Base-by-base conservation (phyloP, 1,140 invertebrate species). In the Melipona quadrifasciata region DNA sequence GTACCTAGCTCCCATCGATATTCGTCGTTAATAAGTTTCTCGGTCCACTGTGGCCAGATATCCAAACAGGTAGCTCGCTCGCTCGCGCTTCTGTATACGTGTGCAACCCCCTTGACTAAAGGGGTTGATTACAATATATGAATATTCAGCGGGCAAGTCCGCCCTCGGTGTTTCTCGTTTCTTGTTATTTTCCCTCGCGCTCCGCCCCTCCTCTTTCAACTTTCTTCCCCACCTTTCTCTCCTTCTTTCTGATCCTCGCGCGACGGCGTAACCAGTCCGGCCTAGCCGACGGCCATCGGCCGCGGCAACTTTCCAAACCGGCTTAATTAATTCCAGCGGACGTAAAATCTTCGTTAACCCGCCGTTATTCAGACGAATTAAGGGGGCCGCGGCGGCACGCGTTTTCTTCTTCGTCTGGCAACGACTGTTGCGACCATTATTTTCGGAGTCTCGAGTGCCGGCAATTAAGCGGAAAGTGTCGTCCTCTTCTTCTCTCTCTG, bases 111-210 rank as follows among this genome's bases (percentile, higher is more conserved):
- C 87, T 82, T 84, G 87, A 91, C 89, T 85, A 90, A 84, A 86
- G 91, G 90, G 90, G 90, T 94, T 93, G 90, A 94, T 94, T 94
- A 94, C 92, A 94, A 94, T 94, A 94, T 90, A 94, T 94, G 93
- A 94, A 94, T 94, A 94, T 94, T 94, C 94, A 94, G 87, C 81
- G 91, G 39, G 86, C 89, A 83, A 91, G 85, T 83, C 86, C 87
- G 80, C 79, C 78, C 86, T 87, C 76, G 80, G 71, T 79, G 53
- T 86, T 81, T 86, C 81, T 68, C 77, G 61, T 78, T 80, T 64
- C 75, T 79, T 80, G 19, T 57, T 74, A 65, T 78, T 51, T 67
- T 75, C 39, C 6, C 39, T 47, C 39, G 39, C 8, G 39, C 39
- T 0, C 39, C 8, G 10, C 34, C 34, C 34, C 4, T 39, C 34